Evolutionary conservation across 2,113 vertebrate species (phyloP), one percentile per base, ranked within the genome.

Genomic region (Clarias batrachus): DNA sequence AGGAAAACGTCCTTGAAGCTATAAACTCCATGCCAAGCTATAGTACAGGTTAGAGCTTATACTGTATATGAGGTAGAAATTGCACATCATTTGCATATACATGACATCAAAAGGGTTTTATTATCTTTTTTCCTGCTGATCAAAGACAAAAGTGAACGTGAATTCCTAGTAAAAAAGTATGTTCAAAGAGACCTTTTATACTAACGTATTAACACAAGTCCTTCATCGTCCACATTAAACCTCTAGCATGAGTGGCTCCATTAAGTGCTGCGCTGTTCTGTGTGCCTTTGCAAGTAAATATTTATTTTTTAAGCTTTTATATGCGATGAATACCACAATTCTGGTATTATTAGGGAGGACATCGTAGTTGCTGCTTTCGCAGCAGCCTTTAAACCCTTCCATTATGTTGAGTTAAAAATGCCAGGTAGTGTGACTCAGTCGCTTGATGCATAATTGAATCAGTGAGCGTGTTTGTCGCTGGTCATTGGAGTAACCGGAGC

Each of bases 401-500:
- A 57, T 87, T 87, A 82, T n/a, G 70, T 65, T 63, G 60, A 83
- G 80, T 63, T 57, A 30, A 77, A 81, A 66, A 81, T 66, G 77
- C 54, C 85, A 81, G 78, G 66, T 81, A 81, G 23, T 81, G 78
- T 60, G 76, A 37, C 48, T 76, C 65, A 63, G 77, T 25, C 78
- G 11, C 37, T 71, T 62, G 56, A 25, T 9, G 23, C 52, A 68
- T 81, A 86, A 86, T 86, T 62, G 52, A 86, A 86, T 81, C 37
- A 81, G 78, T 56, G 25, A 21, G 7, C 57, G 9, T 83, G 62
- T 83, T 83, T 77, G 71, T 77, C 57, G n/a, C 48, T 41, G 48
- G 71, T 83, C 71, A 68, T 33, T 63, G 86, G 70, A 66, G 86
- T 87, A 87, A 87, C 81, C 62, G 62, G 86, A 86, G 66, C 52